phyloP scores from a whole-genome alignment of 2,797 vertebrate genomes.

The Diplodus sargus region DNA sequence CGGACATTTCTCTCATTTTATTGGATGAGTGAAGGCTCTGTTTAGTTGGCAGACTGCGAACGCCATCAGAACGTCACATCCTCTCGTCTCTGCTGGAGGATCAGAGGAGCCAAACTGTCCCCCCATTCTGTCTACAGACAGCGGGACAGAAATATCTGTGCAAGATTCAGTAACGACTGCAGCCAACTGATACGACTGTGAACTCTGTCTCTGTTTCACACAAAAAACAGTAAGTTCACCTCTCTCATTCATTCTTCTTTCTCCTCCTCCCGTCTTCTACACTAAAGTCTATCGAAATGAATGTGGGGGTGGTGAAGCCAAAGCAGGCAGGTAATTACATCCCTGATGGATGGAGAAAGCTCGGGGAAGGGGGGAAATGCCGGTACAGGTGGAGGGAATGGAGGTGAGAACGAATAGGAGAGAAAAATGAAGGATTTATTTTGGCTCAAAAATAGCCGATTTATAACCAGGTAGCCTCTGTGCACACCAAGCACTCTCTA shows the following conservation, averaged over 20 bases:
- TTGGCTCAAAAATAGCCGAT: constrained; percentile 43
- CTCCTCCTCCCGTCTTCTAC: neutral
- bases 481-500: constrained; percentile 32
- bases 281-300: constrained; percentile 36
- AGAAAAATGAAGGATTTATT: constrained; percentile 40
- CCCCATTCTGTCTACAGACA: no score
- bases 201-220: constrained; percentile 31
- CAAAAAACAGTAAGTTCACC: constrained; percentile 40
- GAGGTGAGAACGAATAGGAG: neutral
- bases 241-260: constrained; percentile 49
- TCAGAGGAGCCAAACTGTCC: no score
- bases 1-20: no score
- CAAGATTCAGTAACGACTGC: constrained; percentile 13
- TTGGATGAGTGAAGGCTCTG: no score
- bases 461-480: constrained; percentile 41
- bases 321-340: constrained; percentile 68
- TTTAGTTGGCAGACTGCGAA: no score
- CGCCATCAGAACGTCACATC: no score
- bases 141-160: no score
- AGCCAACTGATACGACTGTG: constrained; percentile 52
- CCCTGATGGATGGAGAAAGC: constrained; percentile 28
- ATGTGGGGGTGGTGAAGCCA: constrained; percentile 19
- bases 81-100: no score
- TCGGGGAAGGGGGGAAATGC: neutral
- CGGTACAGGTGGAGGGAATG: neutral